Evolutionary conservation across 2,797 vertebrate genomes (phyloP).

Genomic region (Epinephelus coioides): DNA sequence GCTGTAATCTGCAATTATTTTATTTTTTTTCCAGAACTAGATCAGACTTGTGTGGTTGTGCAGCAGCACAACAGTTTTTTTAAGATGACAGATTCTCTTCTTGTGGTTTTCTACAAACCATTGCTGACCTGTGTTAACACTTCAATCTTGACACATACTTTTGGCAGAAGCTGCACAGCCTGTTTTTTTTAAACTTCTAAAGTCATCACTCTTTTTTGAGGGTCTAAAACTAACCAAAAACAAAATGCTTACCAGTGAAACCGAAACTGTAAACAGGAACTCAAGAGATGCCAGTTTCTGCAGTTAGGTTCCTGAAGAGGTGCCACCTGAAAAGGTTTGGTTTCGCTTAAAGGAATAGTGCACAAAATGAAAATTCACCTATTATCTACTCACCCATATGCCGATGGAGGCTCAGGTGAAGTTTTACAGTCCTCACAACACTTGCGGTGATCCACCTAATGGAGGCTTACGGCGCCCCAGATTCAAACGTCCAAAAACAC

Average conservation of each 20-base stretch:
- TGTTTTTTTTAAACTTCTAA: neutral
- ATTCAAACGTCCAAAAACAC: too few relatives aligned
- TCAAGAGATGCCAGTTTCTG: neutral
- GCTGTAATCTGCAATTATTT: neutral
- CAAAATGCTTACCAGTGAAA: neutral
- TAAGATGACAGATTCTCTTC: neutral
- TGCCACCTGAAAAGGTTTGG: neutral
- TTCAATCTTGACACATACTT: neutral
- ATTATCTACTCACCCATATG: too few relatives aligned
- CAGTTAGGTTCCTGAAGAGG: neutral
- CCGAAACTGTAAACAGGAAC: neutral
- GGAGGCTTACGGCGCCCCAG: too few relatives aligned
- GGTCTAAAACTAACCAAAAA: neutral
- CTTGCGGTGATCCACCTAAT: too few relatives aligned
- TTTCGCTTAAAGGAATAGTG: too few relatives aligned
- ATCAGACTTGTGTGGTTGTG: neutral
- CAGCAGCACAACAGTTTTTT: neutral
- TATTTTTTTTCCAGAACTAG: neutral
- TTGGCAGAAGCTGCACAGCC: neutral
- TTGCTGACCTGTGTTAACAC: neutral
- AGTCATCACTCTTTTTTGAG: neutral
- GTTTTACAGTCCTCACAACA: too few relatives aligned
- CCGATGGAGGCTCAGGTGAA: too few relatives aligned
- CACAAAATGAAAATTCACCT: too few relatives aligned
- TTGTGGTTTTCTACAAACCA: neutral